Evolutionary conservation across 2,113 vertebrate genomes (phyloP).

Genomic region (Clarias macrocephalus): DNA sequence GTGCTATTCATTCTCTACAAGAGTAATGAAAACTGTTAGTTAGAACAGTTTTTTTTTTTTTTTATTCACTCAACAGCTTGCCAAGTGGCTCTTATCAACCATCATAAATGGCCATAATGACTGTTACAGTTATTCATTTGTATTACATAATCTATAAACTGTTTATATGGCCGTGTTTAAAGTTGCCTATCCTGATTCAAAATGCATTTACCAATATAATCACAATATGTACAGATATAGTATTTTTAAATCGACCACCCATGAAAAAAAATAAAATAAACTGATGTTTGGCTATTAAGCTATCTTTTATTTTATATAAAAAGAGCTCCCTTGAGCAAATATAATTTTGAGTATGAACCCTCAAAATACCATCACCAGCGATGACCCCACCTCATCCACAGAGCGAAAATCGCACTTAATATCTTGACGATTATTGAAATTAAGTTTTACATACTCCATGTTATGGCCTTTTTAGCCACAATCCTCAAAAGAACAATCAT

Average conservation of each 20-base stretch:
- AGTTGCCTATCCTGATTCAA: not conserved
- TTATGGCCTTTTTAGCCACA: not conserved
- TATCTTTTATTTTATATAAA: not conserved
- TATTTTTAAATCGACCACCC: too few species aligned
- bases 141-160: conserved; percentile 10
- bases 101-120: not conserved
- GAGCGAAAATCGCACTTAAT: not conserved
- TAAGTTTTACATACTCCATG: not conserved
- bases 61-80: conserved; percentile 8
- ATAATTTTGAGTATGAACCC: too few species aligned
- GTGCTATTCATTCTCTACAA: not conserved
- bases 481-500: too few species aligned
- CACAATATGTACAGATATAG: too few species aligned
- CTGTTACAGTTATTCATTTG: not conserved
- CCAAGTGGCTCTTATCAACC: not conserved
- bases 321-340: not conserved
- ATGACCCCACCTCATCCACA: not conserved
- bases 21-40: not conserved
- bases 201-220: not conserved
- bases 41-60: not conserved
- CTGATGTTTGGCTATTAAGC: not conserved
- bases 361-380: not conserved
- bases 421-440: not conserved
- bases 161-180: not conserved
- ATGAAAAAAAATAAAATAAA: not conserved